Evolutionary conservation across 2,888 invertebrate genomes (phyloP), one percentile per base, ranked within the genome.

Genomic region (Rhagonycha lutea): DNA sequence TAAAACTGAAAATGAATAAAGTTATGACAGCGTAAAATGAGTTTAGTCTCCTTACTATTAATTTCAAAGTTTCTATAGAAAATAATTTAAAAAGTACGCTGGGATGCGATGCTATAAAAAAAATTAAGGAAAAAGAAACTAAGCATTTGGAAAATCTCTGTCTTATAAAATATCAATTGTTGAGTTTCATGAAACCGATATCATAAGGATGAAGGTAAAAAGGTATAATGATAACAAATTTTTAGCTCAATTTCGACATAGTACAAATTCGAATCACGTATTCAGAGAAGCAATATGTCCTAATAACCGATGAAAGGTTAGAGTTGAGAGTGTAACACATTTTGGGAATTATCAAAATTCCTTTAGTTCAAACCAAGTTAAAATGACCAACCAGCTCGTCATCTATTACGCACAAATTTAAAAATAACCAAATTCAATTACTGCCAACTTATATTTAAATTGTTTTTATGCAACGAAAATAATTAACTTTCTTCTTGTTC

Each of bases 271-370:
- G 63, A 73, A 76, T 74, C 78, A 78, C 79, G 79, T 76, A 76
- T 73, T 76, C 70, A 70, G 73, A 74, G 74, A 78, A 79, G 76
- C 78, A 79, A 79, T 79, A 79, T 79, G 78, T 79, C 74, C 78
- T 79, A 78, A 79, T 79, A 79, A 79, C 74, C 78, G 65, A 72
- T 74, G 75, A 79, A 79, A 79, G 79, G 79, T 79, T 75, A 76
- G 67, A 79, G 76, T 78, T 78, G 78, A 78, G 68, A 73, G 69
- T 76, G 76, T 69, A 75, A 72, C 71, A 79, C 78, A 78, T 76
- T 78, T 79, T 73, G 76, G 65, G 71, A 74, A 71, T 76, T 79
- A 74, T 70, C 68, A 74, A 68, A 67, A 62, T 62, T 61, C 63
- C 63, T 65, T n/a, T 23, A 65, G 63, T 65, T 65, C 63, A 24